Percentiles rank a stretch among this genome's conserved stretches.
Evolutionary conservation across 2,888 invertebrate species (phyloP).

Genomic region (Drosophila yooni): DNA sequence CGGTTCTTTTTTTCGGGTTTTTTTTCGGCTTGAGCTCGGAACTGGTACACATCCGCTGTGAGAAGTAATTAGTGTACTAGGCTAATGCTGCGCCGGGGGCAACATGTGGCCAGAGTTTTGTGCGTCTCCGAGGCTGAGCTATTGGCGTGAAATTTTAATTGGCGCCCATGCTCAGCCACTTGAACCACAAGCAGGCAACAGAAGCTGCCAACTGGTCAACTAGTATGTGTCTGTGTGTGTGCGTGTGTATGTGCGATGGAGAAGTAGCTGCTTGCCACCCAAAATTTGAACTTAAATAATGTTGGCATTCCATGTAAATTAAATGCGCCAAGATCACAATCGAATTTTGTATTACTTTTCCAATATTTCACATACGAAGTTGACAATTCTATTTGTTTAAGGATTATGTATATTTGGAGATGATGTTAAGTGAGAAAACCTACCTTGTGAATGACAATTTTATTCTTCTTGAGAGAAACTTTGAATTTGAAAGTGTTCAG

Average conservation of each 20-base stretch:
- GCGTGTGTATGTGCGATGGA: too few relatives aligned
- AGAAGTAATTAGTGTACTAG: slow-evolving; percentile 73
- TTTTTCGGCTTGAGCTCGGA: slow-evolving; percentile 3
- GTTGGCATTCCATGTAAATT: not conserved
- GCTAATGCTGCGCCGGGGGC: slow-evolving; percentile 44
- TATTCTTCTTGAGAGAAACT: not conserved
- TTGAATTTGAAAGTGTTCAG: not conserved
- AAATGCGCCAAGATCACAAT: not conserved
- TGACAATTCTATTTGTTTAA: not conserved
- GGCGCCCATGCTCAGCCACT: slow-evolving; percentile 48
- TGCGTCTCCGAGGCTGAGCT: slow-evolving; percentile 49
- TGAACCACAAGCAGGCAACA: slow-evolving; percentile 7
- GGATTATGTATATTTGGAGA: not conserved
- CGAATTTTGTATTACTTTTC: not conserved
- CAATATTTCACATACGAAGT: not conserved
- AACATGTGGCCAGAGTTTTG: slow-evolving; percentile 68
- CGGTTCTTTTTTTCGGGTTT: not conserved
- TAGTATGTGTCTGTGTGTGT: not conserved
- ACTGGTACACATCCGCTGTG: slow-evolving; percentile 55
- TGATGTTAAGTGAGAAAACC: not conserved
- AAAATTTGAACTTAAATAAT: not conserved
- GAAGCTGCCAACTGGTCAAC: slow-evolving; percentile 17
- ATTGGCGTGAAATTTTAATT: slow-evolving; percentile 82
- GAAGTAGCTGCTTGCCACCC: not conserved
- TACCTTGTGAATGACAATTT: not conserved